Percentiles rank a stretch among this genome's conserved stretches.
Conservation (phyloP, 1,140 invertebrate species). For the Magallana gigas region DNA sequence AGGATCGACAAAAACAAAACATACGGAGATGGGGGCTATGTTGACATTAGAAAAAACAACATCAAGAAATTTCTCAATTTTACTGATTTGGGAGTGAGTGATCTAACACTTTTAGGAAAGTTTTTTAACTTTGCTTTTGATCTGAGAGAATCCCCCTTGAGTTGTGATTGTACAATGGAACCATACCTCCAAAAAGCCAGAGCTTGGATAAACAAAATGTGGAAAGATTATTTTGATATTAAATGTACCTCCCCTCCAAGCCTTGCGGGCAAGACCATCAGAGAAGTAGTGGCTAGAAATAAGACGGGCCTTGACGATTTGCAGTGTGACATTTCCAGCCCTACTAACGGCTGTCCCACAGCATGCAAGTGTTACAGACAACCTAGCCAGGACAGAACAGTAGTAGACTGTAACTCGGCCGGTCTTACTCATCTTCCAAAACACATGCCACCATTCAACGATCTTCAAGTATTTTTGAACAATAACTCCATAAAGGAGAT, state of each 20-base stretch:
- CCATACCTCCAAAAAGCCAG: neutral
- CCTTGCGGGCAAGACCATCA: neutral
- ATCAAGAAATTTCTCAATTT: slow-evolving; percentile 1
- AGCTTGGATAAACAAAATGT: neutral
- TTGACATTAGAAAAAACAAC: slow-evolving; percentile 20
- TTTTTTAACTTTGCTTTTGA: slow-evolving; percentile 34
- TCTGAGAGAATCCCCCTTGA: neutral
- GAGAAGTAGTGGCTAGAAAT: neutral
- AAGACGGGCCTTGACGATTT: neutral
- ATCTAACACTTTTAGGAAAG: slow-evolving; percentile 15
- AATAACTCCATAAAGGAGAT: slow-evolving; percentile 16
- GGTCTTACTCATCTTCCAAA: neutral
- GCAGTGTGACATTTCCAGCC: neutral
- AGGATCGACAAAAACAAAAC: slow-evolving; percentile 13
- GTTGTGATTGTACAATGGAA: slow-evolving; percentile 26
- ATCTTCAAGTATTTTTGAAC: neutral
- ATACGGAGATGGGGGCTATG: slow-evolving; percentile 24
- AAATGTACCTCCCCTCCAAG: neutral
- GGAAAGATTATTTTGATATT: neutral
- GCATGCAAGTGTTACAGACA: slow-evolving; percentile 1
- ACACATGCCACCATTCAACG: neutral
- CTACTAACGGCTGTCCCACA: neutral
- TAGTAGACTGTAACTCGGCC: slow-evolving; percentile 3
- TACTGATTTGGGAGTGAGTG: slow-evolving; percentile 6
- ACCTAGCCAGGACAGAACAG: slow-evolving; percentile 26